phyloP scores from a whole-genome alignment of 2,113 vertebrate species.

The Mesocricetus auratus region DNA sequence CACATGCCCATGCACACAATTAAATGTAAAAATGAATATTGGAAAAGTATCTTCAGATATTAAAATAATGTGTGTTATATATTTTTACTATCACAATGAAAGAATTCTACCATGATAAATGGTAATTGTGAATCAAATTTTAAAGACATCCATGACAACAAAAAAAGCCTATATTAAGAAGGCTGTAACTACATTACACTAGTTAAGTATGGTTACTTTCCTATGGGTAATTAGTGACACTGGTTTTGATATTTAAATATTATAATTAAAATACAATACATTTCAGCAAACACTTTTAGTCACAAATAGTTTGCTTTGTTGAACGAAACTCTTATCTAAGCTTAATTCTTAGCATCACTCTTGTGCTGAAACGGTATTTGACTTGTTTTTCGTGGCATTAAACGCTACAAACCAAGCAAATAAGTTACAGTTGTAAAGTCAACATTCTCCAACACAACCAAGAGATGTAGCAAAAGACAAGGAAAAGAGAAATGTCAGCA shows the following conservation, averaged over 20 bases:
- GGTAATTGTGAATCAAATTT: background rate
- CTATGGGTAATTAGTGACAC: background rate
- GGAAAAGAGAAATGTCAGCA: background rate
- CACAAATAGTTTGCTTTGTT: background rate
- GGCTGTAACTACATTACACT: background rate
- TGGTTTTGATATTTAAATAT: slow-evolving; percentile 11
- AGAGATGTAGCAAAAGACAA: background rate
- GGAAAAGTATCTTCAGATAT: background rate
- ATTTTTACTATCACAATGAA: background rate
- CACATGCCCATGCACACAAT: background rate
- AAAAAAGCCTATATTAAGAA: background rate
- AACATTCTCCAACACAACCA: background rate
- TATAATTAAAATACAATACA: background rate
- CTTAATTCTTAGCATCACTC: background rate
- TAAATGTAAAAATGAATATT: background rate
- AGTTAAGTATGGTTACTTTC: background rate
- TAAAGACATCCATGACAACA: background rate
- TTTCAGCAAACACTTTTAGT: background rate
- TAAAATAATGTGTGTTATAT: background rate
- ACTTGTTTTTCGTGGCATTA: background rate
- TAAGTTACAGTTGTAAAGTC: background rate
- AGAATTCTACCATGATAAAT: background rate
- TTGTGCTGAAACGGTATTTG: background rate
- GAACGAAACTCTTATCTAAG: background rate
- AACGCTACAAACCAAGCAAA: background rate